These are phyloP conservation scores for Lepisosteus oculatus DNA, from an alignment of 2,113 vertebrate species.

Conservation along the genomic window DNA sequence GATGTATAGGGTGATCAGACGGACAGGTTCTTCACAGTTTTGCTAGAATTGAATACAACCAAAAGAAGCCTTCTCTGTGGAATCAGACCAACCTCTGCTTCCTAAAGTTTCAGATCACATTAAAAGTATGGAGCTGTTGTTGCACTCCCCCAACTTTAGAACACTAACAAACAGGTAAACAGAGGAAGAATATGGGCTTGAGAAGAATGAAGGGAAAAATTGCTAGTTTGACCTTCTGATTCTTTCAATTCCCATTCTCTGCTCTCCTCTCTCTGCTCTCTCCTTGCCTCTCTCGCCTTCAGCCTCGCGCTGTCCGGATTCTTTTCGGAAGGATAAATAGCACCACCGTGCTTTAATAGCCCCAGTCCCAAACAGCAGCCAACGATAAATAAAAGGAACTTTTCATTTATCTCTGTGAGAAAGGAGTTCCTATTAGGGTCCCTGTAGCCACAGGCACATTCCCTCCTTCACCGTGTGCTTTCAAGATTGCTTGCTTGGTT, in stretches of 20 bases:
- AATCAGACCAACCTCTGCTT: too few species aligned
- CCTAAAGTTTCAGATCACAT: too few species aligned
- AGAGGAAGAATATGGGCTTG: slow-evolving; percentile 34
- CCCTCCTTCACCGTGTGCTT: slow-evolving; percentile 69
- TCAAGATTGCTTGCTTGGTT: slow-evolving; percentile 79
- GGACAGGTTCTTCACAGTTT: too few species aligned
- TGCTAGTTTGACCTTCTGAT: slow-evolving; percentile 74
- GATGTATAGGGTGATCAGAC: too few species aligned
- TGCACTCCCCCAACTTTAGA: too few species aligned
- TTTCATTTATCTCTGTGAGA: slow-evolving; percentile 78
- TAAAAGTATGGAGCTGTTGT: too few species aligned
- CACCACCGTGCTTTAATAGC: slow-evolving; percentile 72
- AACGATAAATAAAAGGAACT: slow-evolving; percentile 79
- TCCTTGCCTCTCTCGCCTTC: slow-evolving; percentile 60
- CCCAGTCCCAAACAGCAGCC: slow-evolving; percentile 74
- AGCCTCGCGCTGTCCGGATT: slow-evolving; percentile 67
- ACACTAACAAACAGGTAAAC: slow-evolving; percentile 41
- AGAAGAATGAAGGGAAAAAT: slow-evolving; percentile 53
- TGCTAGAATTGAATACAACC: too few species aligned
- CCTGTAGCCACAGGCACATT: slow-evolving; percentile 69
- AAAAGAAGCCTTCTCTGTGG: too few species aligned
- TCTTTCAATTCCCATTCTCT: slow-evolving; percentile 64
- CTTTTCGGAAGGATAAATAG: slow-evolving; percentile 76
- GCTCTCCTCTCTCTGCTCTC: slow-evolving; percentile 52
- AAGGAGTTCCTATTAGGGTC: slow-evolving; percentile 76